Evolutionary conservation across 2,797 vertebrate genomes (phyloP).

Genomic region (Chelon auratus): DNA sequence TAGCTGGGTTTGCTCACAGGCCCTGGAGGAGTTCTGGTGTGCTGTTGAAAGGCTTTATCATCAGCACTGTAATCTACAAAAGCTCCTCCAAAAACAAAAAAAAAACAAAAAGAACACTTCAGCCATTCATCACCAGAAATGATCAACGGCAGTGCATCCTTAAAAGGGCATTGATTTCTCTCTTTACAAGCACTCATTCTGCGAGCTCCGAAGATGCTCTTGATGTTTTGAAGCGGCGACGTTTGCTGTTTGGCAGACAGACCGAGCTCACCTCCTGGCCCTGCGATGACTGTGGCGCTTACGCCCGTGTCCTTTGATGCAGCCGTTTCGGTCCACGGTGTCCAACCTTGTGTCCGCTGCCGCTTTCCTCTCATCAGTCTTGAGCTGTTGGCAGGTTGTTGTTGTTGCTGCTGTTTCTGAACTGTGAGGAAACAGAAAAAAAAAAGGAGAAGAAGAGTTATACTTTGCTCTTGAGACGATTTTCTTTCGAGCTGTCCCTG

Average conservation of each 20-base stretch:
- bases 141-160: conserved; percentile 22
- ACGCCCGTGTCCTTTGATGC: conserved; percentile 81
- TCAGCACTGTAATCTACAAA: conserved; percentile 40
- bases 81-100: conserved; percentile 11
- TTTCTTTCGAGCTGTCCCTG: conserved; percentile 30
- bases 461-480: conserved; percentile 17
- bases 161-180: conserved; percentile 11
- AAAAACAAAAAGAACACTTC: conserved; percentile 26
- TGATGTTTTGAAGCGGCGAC: conserved; percentile 3
- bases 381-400: conserved; percentile 70
- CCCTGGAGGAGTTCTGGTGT: conserved; percentile 44
- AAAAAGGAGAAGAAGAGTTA: conserved; percentile 1
- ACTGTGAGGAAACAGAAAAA: conserved; percentile 53
- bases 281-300: conserved; percentile 75
- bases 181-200: not conserved
- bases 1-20: conserved; percentile 49
- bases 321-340: conserved; percentile 74
- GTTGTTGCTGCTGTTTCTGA: conserved; percentile 72
- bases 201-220: conserved; percentile 11
- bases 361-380: conserved; percentile 69
- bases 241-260: not conserved
- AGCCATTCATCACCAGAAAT: conserved; percentile 38
- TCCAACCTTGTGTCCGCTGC: conserved; percentile 59
- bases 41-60: conserved; percentile 53
- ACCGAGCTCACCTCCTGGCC: conserved; percentile 84